phyloP scores from a whole-genome alignment of 1,140 invertebrate species.

The Araneus ventricosus region DNA sequence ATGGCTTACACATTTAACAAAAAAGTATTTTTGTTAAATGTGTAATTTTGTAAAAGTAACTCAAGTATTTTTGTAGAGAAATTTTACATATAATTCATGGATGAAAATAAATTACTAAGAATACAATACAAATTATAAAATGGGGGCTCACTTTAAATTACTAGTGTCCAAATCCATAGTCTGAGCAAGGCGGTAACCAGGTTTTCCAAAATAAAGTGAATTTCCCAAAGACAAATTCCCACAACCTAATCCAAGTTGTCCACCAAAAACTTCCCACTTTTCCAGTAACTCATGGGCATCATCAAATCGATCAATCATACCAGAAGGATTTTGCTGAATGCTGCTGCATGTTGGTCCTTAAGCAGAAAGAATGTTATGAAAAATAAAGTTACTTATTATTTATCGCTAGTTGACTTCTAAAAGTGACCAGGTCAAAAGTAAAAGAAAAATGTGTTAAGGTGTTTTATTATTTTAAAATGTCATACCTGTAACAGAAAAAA shows the following conservation, averaged over 20 bases:
- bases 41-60: too few relatives aligned
- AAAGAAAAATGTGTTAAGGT: too few relatives aligned
- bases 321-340: slow-evolving; percentile 68
- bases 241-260: slow-evolving; percentile 64
- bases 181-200: slow-evolving; percentile 65
- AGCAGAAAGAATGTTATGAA: not conserved
- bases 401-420: too few relatives aligned
- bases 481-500: too few relatives aligned
- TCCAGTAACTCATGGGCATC: not conserved
- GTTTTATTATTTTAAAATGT: too few relatives aligned
- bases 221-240: slow-evolving; percentile 73
- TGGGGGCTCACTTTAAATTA: slow-evolving; percentile 59
- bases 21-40: too few relatives aligned
- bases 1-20: too few relatives aligned
- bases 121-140: not conserved
- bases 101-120: not conserved
- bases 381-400: not conserved
- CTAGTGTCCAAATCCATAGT: slow-evolving; percentile 73
- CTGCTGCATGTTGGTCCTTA: slow-evolving; percentile 64
- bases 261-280: slow-evolving; percentile 68
- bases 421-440: too few relatives aligned
- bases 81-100: not conserved
- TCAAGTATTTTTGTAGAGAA: too few relatives aligned
- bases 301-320: slow-evolving; percentile 74
- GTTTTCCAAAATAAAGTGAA: slow-evolving; percentile 71